These are phyloP conservation scores for Haplotaxodon microlepis DNA, from an alignment of 2,113 vertebrate genomes.

Conservation along the genomic window DNA sequence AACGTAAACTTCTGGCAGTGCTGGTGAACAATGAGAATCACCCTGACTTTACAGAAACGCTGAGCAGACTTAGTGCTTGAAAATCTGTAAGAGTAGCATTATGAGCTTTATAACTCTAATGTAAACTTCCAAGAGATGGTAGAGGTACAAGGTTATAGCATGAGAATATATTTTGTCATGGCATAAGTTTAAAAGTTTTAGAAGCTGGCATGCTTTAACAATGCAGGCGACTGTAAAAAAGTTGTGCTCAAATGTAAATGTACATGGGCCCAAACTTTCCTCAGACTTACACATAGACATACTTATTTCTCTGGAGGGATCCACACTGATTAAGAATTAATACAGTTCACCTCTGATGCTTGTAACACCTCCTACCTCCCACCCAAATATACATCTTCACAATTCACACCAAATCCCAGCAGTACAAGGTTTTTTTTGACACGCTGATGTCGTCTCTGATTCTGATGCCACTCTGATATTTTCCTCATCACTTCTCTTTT, in stretches of 20 bases:
- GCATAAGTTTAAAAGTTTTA: neutral
- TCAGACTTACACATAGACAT: neutral
- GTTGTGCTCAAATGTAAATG: neutral
- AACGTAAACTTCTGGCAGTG: neutral
- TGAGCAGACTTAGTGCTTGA: neutral
- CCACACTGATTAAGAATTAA: slow-evolving; percentile 17
- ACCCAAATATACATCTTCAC: neutral
- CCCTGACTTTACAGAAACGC: neutral
- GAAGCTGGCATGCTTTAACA: neutral
- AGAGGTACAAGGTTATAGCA: neutral
- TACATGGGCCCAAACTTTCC: neutral
- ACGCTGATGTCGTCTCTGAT: neutral
- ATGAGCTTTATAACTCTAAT: neutral
- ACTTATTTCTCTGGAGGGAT: neutral
- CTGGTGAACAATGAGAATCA: neutral
- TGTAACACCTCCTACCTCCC: neutral
- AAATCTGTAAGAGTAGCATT: neutral
- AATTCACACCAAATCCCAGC: neutral
- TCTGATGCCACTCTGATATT: neutral
- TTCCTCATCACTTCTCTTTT: neutral
- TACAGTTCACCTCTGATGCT: neutral
- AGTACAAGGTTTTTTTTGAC: neutral
- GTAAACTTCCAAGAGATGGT: neutral
- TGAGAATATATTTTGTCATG: neutral
- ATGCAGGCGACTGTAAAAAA: neutral